Percentiles rank a stretch among this genome's conserved stretches.
Evolutionary conservation across 2,888 invertebrate genomes (phyloP).

Genomic region (Apomyelois bistriatella): DNA sequence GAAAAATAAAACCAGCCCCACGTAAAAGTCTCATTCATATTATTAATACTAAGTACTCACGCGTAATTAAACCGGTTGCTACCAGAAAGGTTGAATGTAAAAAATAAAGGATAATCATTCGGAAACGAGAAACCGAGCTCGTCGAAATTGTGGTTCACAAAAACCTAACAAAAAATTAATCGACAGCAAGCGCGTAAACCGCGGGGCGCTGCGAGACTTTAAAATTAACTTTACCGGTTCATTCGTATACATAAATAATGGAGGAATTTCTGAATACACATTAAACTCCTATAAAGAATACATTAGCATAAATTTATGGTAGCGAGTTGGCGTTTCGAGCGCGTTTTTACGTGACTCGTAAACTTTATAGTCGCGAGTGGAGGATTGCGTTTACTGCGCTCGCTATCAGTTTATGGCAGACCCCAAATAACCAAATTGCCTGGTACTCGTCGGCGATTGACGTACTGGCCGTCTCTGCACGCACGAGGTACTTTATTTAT

Average conservation of each 20-base stretch:
- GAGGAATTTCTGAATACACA: conserved; percentile 79
- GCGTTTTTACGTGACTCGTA: conserved; percentile 80
- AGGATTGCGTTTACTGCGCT: conserved; percentile 78
- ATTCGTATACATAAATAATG: conserved; percentile 79
- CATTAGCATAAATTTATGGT: conserved; percentile 80
- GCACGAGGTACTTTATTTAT: conserved; percentile 9
- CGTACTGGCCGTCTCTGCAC: conserved; percentile 30
- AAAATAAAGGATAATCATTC: conserved; percentile 46
- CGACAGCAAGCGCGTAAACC: conserved; percentile 59
- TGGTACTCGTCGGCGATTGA: conserved; percentile 57
- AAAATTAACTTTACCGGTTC: conserved; percentile 79
- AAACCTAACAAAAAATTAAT: conserved; percentile 59
- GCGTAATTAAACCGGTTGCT: conserved; percentile 39
- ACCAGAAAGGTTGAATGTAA: conserved; percentile 32
- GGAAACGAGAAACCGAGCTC: conserved; percentile 45
- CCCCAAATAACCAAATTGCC: conserved; percentile 78
- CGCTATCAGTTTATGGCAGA: conserved; percentile 77
- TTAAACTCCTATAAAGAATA: conserved; percentile 81
- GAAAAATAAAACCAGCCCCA: conserved; percentile 31
- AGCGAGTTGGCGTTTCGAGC: conserved; percentile 76
- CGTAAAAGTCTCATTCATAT: conserved; percentile 35
- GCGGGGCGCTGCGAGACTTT: conserved; percentile 69
- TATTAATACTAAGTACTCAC: conserved; percentile 36
- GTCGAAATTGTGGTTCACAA: conserved; percentile 50
- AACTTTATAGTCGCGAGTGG: conserved; percentile 79